Percentiles rank a stretch among this genome's conserved stretches.
These are phyloP conservation scores for Eupithecia vulgata DNA, from an alignment of 2,888 invertebrate genomes.

Conservation along the genomic window DNA sequence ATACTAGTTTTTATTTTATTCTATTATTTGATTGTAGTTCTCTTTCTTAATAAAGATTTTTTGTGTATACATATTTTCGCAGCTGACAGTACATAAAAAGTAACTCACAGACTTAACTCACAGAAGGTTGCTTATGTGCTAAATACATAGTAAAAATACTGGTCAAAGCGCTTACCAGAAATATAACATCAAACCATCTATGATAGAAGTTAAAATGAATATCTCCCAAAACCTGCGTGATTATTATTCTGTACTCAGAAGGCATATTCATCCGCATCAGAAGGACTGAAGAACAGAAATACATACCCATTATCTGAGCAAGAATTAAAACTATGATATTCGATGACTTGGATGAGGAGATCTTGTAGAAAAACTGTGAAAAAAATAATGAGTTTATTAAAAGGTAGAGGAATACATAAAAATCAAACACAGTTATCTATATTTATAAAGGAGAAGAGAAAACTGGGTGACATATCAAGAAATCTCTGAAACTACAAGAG, in stretches of 20 bases:
- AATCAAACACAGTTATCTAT: too few relatives aligned
- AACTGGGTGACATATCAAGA: too few relatives aligned
- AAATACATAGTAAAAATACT: conserved; percentile 98
- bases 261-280: conserved; percentile 99
- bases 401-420: too few relatives aligned
- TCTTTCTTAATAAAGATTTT: too few relatives aligned
- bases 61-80: too few relatives aligned
- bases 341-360: conserved; percentile 99
- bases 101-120: too few relatives aligned
- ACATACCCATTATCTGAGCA: conserved; percentile 99
- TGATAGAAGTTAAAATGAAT: conserved; percentile 99
- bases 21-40: too few relatives aligned
- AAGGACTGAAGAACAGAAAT: conserved; percentile 98
- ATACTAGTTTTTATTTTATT: too few relatives aligned
- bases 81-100: too few relatives aligned
- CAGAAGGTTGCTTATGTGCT: conserved; percentile 94
- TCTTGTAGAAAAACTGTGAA: conserved; percentile 98
- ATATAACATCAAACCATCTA: conserved; percentile 99
- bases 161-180: conserved; percentile 97
- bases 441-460: too few relatives aligned
- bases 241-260: conserved; percentile 96
- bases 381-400: conserved; percentile 8
- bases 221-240: conserved; percentile 94
- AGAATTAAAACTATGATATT: conserved; percentile 98
- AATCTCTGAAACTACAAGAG: too few relatives aligned